Evolutionary conservation across 1,140 invertebrate species (phyloP).

Genomic region (Camponotus pennsylvanicus): DNA sequence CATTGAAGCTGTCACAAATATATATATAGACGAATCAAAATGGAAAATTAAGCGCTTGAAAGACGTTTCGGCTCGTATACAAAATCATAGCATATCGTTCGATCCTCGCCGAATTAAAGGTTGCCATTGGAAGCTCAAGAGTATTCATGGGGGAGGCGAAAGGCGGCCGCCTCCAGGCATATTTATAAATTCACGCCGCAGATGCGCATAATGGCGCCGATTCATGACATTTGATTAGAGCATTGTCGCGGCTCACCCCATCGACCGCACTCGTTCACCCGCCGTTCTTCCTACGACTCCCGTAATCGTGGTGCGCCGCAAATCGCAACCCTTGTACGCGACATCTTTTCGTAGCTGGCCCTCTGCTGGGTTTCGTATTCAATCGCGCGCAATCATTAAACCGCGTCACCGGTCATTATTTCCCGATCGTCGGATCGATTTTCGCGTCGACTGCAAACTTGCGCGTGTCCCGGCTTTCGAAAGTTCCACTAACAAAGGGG

Average conservation of each 20-base stretch:
- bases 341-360: conserved; percentile 42
- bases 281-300: conserved; percentile 67
- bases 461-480: conserved; percentile 5
- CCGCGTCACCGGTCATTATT: conserved; percentile 67
- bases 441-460: conserved; percentile 60
- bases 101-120: conserved; percentile 56
- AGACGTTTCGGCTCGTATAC: neutral
- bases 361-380: neutral
- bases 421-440: conserved; percentile 70
- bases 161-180: conserved; percentile 78
- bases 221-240: conserved; percentile 86
- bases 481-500: conserved; percentile 50
- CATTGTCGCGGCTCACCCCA: conserved; percentile 82
- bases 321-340: conserved; percentile 68
- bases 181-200: conserved; percentile 86
- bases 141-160: conserved; percentile 66
- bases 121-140: conserved; percentile 36
- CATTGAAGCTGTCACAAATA: neutral
- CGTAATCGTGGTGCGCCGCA: conserved; percentile 61
- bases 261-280: conserved; percentile 64
- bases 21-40: neutral
- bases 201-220: conserved; percentile 85
- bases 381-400: conserved; percentile 46
- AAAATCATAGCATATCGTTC: conserved; percentile 41
- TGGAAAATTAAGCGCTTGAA: conserved; percentile 14